Base-by-base conservation (phyloP, 2,888 invertebrate genomes). In the Scrobipalpa atriplicella region DNA sequence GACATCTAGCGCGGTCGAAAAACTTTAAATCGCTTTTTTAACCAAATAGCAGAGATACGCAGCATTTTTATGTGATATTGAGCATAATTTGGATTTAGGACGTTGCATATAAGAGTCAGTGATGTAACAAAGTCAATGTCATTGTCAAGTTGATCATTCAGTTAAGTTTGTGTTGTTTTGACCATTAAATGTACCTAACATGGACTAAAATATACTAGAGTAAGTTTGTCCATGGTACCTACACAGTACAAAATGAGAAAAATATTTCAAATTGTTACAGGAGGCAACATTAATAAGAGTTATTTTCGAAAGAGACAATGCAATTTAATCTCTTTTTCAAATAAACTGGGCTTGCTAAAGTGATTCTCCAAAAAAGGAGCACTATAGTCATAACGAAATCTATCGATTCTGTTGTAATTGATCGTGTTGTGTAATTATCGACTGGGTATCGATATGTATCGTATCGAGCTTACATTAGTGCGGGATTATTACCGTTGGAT, bases 351-450 rank as follows among this genome's bases (percentile, higher is more conserved):
- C 58, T 38, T 38, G 58, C 58, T 38, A 38, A 58, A 58, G 58
- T 58, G 38, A 8, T 58, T 2, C 56, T n/a, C 11, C 11, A 16
- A 38, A 16, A 16, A 16, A 58, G 29, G 36, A 58, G 16, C 29
- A 0, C 19, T 21, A 56, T 16, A 16, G 38, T 58, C 38, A 58
- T 58, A 13, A 5, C 11, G 19, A 61, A 61, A 19, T 10, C 10
- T 13, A 63, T 63, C 52, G 63, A 66, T 68, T 64, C 36, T 68
- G 54, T 61, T 58, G 62, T 69, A 69, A 73, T 71, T 69, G 67
- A 70, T 71, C 70, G 68, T 66, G 39, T 70, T 66, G 64, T 63
- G 58, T 69, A 72, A 72, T 75, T 74, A 70, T 71, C 74, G 68
- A 70, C 68, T 70, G 68, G 67, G 19, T 58, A 64, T 65, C 64